Evolutionary conservation across 2,797 vertebrate species (phyloP), one percentile per base, ranked within the genome.

Genomic region (Todus mexicanus): DNA sequence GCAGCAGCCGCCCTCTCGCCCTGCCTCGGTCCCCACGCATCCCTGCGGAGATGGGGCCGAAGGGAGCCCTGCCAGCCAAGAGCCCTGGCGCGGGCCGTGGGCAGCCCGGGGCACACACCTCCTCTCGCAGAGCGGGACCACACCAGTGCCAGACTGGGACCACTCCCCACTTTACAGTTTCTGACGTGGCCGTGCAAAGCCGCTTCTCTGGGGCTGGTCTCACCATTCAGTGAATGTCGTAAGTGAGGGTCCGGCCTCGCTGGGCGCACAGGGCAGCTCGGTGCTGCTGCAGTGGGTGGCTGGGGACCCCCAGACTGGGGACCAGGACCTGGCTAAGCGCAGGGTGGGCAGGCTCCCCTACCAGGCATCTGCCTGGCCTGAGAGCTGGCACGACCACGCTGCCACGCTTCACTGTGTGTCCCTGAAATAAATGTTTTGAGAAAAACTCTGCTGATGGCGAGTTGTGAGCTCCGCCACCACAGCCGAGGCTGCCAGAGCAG

Each of bases 361-460:
- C 23, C 17, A 18, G 22, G 22, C 70, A 77, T 15, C 63, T 59
- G 57, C n/a, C 45, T 50, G 60, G 23, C 74, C 66, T 6, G 2
- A 80, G 43, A 43, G 61, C 43, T 48, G 48, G 29, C 76, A 57
- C 4, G 2, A 71, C 63, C 14, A 4, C 14, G 13, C 70, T 20
- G 51, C 31, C 64, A 71, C 20, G 0, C 43, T 37, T 60, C 23
- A 5, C 10, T 73, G 59, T 25, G 2, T 50, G 63, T 70, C 47
- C 48, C 22, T 53, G 16, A 2, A 96, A 94, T 93, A 96, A 94
- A 96, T 0, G 16, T 89, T 90, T 63, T 42, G 40, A 64, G 50
- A 87, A 26, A 81, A 88, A 90, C 29, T 6, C 33, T 51, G 7
- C 7, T 35, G 45, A 17, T 35, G 22, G 61, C 4, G 5, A 42